Conservation (phyloP, 2,113 vertebrate species). For the Orcinus orca region DNA sequence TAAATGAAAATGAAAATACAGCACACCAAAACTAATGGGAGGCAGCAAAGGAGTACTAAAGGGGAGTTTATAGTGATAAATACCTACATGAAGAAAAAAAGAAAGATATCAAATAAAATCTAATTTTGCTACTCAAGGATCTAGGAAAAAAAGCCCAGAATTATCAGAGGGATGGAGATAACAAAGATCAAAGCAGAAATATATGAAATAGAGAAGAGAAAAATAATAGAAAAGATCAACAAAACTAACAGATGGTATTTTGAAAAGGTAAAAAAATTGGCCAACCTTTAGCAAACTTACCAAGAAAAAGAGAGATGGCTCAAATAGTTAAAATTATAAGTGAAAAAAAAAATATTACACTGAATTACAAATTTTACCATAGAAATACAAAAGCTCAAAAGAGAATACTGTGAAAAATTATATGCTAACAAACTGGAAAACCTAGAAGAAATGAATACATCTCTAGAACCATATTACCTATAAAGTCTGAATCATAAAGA, state of each 20-base stretch:
- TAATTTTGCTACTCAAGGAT: not conserved
- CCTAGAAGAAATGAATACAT: not conserved
- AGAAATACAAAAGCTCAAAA: not conserved
- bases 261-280: not conserved
- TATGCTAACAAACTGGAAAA: not conserved
- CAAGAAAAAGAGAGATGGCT: not conserved
- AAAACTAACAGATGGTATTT: not conserved
- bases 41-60: too few relatives aligned
- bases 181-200: not conserved
- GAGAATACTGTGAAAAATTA: not conserved
- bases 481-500: not conserved
- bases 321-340: not conserved
- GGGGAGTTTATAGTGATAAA: too few relatives aligned
- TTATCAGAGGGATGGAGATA: not conserved
- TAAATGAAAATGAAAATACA: too few relatives aligned
- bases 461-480: not conserved
- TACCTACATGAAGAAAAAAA: too few relatives aligned
- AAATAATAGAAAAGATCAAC: not conserved
- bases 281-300: not conserved
- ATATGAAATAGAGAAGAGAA: not conserved
- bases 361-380: not conserved
- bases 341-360: not conserved
- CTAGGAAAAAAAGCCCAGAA: not conserved
- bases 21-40: too few relatives aligned
- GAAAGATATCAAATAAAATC: too few relatives aligned